These are phyloP conservation scores for Odobenus rosmarus DNA, from an alignment of 2,113 vertebrate genomes.

Conservation along the genomic window DNA sequence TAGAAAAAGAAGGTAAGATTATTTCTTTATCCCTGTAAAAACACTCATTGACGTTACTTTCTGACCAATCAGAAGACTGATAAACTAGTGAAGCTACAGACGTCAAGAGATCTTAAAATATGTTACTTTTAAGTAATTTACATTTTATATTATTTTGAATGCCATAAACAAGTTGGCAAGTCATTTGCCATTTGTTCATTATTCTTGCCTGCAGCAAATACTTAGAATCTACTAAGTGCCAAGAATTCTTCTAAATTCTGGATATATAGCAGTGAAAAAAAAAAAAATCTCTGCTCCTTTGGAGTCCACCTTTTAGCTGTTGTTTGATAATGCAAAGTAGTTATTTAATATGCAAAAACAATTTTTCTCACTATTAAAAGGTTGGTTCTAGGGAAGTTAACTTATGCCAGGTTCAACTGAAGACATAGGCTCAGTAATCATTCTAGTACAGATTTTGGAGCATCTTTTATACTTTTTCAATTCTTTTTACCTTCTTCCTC, in stretches of 20 bases:
- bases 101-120: not conserved
- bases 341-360: not conserved
- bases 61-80: not conserved
- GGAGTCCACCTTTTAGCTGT: not conserved
- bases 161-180: not conserved
- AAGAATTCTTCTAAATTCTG: not conserved
- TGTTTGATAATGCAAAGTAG: not conserved
- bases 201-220: not conserved
- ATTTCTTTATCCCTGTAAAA: constrained; percentile 8
- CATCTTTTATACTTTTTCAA: not conserved
- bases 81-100: not conserved
- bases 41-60: not conserved
- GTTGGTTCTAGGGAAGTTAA: not conserved
- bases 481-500: not conserved
- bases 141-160: not conserved
- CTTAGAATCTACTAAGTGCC: not conserved
- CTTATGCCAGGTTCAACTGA: not conserved
- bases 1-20: constrained; percentile 94
- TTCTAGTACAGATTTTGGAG: not conserved
- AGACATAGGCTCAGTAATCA: not conserved
- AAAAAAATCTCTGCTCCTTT: not conserved
- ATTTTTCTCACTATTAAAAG: not conserved
- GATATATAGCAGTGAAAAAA: not conserved
- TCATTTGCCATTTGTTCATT: not conserved
- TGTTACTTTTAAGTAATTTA: not conserved